These are phyloP conservation scores for Heliconius eleuchia DNA, from an alignment of 1,140 invertebrate species.

Conservation along the genomic window DNA sequence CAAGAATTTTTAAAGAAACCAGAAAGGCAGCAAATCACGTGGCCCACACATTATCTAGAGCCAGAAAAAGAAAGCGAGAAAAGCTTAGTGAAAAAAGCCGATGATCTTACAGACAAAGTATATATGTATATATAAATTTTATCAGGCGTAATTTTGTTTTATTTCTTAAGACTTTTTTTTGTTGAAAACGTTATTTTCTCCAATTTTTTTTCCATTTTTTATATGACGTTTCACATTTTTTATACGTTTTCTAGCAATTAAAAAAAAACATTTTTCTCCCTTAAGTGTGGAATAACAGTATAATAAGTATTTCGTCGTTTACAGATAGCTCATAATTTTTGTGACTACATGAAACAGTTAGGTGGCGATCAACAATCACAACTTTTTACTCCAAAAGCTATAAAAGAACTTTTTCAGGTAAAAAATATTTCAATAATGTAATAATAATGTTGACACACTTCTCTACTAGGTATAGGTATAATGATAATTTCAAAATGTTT, in stretches of 20 bases:
- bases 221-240: too few species aligned
- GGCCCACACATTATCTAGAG: conserved; percentile 64
- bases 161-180: too few species aligned
- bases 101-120: conserved; percentile 77
- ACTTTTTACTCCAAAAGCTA: conserved; percentile 72
- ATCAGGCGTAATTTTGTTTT: too few species aligned
- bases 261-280: too few species aligned
- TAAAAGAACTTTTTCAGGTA: conserved; percentile 80
- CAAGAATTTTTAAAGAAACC: conserved; percentile 60
- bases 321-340: conserved; percentile 77
- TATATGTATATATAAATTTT: not conserved
- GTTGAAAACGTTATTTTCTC: too few species aligned
- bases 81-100: conserved; percentile 71
- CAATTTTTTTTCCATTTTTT: too few species aligned
- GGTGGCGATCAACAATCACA: conserved; percentile 79
- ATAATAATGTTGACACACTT: not conserved
- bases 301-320: conserved; percentile 29
- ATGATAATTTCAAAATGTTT: conserved; percentile 8
- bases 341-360: conserved; percentile 75
- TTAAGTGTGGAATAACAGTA: too few species aligned
- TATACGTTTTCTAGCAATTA: too few species aligned
- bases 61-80: conserved; percentile 78
- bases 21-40: conserved; percentile 67
- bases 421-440: not conserved
- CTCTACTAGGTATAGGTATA: not conserved